A percentile compares a stretch with the other conserved stretches of the same genome.
phyloP scores from a whole-genome alignment of 2,113 vertebrate species.

The Lutjanus erythropterus region DNA sequence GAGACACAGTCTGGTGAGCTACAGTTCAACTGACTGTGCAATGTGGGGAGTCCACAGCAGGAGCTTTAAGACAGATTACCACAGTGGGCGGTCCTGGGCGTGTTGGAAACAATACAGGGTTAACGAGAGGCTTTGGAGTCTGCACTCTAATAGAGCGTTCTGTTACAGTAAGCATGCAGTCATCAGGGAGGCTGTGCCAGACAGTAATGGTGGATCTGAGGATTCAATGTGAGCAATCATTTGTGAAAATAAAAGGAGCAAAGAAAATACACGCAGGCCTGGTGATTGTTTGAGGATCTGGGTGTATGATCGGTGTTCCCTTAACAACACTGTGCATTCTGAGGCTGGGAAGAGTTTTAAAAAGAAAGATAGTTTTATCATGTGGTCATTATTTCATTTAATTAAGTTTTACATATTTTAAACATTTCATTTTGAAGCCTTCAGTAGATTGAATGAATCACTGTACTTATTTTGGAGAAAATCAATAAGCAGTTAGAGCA shows the following conservation, averaged over 20 bases:
- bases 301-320: neutral
- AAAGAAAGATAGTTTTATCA: neutral
- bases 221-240: neutral
- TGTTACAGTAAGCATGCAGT: constrained; percentile 29
- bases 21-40: constrained; percentile 9
- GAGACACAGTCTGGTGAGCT: constrained; percentile 16
- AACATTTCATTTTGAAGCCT: neutral
- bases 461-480: neutral
- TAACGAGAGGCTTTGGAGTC: constrained; percentile 58
- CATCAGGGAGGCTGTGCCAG: constrained; percentile 24
- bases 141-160: constrained; percentile 28
- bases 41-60: constrained; percentile 59
- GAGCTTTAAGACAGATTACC: constrained; percentile 68
- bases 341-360: neutral
- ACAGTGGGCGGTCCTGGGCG: constrained; percentile 50
- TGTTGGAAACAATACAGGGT: constrained; percentile 63
- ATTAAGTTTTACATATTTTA: neutral
- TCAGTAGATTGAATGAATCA: neutral
- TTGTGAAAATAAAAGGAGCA: constrained; percentile 24
- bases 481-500: neutral
- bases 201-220: constrained; percentile 27
- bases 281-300: neutral
- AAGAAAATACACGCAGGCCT: neutral
- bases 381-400: neutral
- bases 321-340: neutral